A percentile compares a stretch with the other conserved stretches of the same genome.
phyloP scores from a whole-genome alignment of 2,888 invertebrate species.

The Drosophila melanosoma region DNA sequence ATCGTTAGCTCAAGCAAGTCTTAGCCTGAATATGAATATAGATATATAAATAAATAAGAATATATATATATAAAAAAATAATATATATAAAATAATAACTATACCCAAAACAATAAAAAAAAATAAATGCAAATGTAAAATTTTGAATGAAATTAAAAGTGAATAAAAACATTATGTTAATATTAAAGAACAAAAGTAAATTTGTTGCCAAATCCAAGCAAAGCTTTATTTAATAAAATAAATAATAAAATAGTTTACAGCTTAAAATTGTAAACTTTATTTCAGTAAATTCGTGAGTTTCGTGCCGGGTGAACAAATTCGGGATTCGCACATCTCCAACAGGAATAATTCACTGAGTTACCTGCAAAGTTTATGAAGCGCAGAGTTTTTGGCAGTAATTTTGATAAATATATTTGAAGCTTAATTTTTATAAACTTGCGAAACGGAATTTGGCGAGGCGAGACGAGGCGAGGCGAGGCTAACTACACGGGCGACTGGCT shows the following conservation, averaged over 20 bases:
- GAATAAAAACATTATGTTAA: not conserved
- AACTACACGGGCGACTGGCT: conserved; percentile 38
- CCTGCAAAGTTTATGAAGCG: conserved; percentile 8
- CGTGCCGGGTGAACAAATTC: not conserved
- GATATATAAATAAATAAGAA: not conserved
- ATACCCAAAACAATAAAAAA: not conserved
- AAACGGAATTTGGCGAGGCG: conserved; percentile 33
- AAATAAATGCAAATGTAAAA: not conserved
- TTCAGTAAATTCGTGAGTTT: not conserved
- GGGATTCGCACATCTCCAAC: not conserved
- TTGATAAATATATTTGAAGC: conserved; percentile 69
- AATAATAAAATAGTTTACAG: not conserved
- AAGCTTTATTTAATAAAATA: not conserved
- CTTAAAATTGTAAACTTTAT: not conserved
- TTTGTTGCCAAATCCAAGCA: not conserved
- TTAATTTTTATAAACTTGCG: conserved; percentile 76
- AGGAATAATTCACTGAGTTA: conserved; percentile 11
- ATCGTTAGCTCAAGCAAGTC: not conserved
- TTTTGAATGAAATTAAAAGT: not conserved
- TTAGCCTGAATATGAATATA: not conserved
- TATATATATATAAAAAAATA: not conserved
- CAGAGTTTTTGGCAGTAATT: conserved; percentile 60
- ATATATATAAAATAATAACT: not conserved
- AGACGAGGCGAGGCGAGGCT: conserved; percentile 29
- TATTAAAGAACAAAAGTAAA: not conserved